Percentiles rank a stretch among this genome's conserved stretches.
These are phyloP conservation scores for Otocyon megalotis DNA, from an alignment of 2,113 vertebrate species.

Conservation along the genomic window DNA sequence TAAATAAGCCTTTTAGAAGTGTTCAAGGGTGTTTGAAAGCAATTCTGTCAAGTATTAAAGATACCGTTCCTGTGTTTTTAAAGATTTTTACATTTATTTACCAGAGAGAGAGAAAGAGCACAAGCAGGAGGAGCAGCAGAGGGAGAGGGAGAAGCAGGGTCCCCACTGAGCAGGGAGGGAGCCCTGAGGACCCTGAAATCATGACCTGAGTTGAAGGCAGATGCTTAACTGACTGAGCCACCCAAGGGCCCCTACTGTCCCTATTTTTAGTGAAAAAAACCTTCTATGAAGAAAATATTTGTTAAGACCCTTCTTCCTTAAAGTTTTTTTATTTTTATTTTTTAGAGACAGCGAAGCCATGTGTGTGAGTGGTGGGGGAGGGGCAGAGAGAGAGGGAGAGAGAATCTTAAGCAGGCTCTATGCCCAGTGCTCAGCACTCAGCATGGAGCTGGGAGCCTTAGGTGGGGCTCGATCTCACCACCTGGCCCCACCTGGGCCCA, in stretches of 20 bases:
- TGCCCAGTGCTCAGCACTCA: neutral
- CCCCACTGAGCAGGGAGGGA: too few species aligned
- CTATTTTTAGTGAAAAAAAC: neutral
- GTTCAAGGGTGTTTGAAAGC: slow-evolving; percentile 19
- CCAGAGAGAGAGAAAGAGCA: too few species aligned
- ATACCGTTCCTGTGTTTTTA: neutral
- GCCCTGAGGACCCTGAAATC: too few species aligned
- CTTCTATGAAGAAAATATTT: neutral
- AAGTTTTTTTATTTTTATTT: neutral
- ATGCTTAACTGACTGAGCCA: too few species aligned
- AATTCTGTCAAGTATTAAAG: neutral
- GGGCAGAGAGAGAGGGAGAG: neutral
- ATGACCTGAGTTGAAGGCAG: too few species aligned
- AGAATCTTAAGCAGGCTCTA: neutral
- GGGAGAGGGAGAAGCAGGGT: too few species aligned
- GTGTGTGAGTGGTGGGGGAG: neutral
- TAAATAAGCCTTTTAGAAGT: neutral
- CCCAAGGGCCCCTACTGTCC: neutral
- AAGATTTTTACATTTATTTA: too few species aligned
- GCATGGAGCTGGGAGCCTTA: neutral
- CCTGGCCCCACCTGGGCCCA: neutral
- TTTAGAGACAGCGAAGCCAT: neutral
- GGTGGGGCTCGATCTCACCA: neutral
- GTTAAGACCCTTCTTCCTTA: neutral
- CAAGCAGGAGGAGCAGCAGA: too few species aligned